These are phyloP conservation scores for Petrocephalus microphthalmus DNA, from an alignment of 2,113 vertebrate species.

Conservation along the genomic window DNA sequence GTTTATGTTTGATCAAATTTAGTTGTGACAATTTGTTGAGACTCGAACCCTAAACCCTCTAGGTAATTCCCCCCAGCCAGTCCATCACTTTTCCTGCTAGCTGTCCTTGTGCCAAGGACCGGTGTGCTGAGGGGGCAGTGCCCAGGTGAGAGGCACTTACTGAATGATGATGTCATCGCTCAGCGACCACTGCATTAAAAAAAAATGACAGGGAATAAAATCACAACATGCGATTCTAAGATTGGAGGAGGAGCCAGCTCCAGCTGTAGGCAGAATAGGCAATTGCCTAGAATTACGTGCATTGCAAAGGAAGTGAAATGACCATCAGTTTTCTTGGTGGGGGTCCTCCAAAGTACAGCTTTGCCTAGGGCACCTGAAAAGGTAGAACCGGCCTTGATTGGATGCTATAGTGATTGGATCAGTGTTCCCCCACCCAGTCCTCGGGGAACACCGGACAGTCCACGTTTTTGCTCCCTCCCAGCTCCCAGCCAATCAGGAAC, in stretches of 20 bases:
- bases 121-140: too few relatives aligned
- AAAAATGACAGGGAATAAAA: neutral
- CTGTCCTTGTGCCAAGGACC: too few relatives aligned
- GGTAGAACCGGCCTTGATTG: neutral
- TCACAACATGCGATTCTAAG: neutral
- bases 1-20: neutral
- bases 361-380: neutral
- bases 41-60: too few relatives aligned
- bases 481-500: too few relatives aligned
- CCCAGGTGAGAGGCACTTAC: neutral
- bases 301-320: neutral
- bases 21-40: neutral
- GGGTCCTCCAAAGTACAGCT: neutral
- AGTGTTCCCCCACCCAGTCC: too few relatives aligned
- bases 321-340: neutral
- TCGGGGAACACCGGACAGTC: too few relatives aligned
- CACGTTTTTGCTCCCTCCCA: too few relatives aligned
- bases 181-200: neutral
- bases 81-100: too few relatives aligned
- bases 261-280: neutral
- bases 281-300: neutral
- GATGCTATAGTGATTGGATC: too few relatives aligned
- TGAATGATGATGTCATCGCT: neutral
- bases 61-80: too few relatives aligned
- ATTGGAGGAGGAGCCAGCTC: neutral